phyloP scores from a whole-genome alignment of 2,113 vertebrate species.

The Cottus gobio region DNA sequence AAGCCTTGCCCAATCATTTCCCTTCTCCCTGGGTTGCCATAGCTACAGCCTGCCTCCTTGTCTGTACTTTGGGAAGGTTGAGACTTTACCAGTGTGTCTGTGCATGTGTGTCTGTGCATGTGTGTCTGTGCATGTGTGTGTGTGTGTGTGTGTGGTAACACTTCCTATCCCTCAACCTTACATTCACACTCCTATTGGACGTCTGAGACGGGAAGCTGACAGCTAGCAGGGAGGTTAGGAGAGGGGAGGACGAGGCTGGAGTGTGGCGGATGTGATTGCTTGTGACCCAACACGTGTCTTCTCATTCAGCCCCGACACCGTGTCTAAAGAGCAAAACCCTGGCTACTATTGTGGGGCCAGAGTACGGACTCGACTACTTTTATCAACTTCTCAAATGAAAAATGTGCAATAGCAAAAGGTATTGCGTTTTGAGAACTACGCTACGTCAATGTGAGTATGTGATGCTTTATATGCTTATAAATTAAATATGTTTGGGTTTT shows the following conservation, averaged over 20 bases:
- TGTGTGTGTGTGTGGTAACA: constrained; percentile 30
- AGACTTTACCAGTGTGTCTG: constrained; percentile 55
- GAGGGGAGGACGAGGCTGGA: constrained; percentile 15
- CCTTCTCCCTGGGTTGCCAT: constrained; percentile 78
- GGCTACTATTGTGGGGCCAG: not conserved
- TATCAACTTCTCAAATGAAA: not conserved
- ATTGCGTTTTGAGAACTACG: not conserved
- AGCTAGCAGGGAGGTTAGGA: constrained; percentile 50
- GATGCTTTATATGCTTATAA: not conserved
- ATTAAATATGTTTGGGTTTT: not conserved
- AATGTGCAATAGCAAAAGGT: not conserved
- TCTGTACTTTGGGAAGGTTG: constrained; percentile 72
- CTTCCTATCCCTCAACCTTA: constrained; percentile 56
- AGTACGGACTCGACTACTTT: not conserved
- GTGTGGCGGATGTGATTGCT: constrained; percentile 4
- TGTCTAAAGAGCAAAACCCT: not conserved
- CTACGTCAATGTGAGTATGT: not conserved
- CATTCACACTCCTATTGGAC: constrained; percentile 32
- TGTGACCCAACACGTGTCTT: constrained; percentile 21
- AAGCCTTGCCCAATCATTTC: constrained; percentile 72
- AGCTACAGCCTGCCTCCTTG: constrained; percentile 75
- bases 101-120: constrained; percentile 23
- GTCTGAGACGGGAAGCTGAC: constrained; percentile 45
- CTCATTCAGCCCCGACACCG: constrained; percentile 9
- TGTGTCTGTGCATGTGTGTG: not conserved